Evolutionary conservation across 2,113 vertebrate species (phyloP), one percentile per base, ranked within the genome.

Genomic region (Xenopus laevis): DNA sequence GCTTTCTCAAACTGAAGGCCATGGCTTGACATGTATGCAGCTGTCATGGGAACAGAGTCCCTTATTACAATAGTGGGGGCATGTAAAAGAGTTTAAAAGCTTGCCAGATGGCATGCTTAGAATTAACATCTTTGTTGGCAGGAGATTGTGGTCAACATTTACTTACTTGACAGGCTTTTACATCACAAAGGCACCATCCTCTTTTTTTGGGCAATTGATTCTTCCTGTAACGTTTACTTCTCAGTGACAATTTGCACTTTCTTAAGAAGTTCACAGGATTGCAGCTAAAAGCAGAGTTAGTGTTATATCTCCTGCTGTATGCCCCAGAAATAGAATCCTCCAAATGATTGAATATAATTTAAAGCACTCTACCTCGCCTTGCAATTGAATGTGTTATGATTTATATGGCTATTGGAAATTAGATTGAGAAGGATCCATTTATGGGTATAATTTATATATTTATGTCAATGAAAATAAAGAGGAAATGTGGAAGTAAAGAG

Each of bases 41-140:
- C 73, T 83, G 83, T 77, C 81, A 66, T 0, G 2, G 68, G 72
- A 78, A 62, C 68, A 76, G 68, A 33, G 55, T 73, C 50, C 64
- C 77, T 20, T 60, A 69, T 74, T 77, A 71, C 63, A 40, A 47
- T 71, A 57, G 40, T n/a, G 72, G 81, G 81, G 62, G 76, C 79
- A 45, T 5, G 65, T 67, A 74, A 67, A 67, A 53, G 68, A 60
- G 4, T 23, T 20, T 47, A 72, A 71, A 66, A 0, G 0, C 53
- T 79, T 83, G 81, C 72, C 77, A 81, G 79, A 75, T 55, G 77
- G 30, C 33, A 73, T 16, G 69, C 58, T 70, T 72, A 73, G 16
- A 23, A 71, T 30, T 15, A 33, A 53, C 80, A 79, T 79, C 9
- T 17, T 59, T 46, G 2, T 76, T 79, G 82, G 78, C 78, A 63